These are phyloP conservation scores for Eupithecia insigniata DNA, from an alignment of 2,888 invertebrate species.

Conservation along the genomic window DNA sequence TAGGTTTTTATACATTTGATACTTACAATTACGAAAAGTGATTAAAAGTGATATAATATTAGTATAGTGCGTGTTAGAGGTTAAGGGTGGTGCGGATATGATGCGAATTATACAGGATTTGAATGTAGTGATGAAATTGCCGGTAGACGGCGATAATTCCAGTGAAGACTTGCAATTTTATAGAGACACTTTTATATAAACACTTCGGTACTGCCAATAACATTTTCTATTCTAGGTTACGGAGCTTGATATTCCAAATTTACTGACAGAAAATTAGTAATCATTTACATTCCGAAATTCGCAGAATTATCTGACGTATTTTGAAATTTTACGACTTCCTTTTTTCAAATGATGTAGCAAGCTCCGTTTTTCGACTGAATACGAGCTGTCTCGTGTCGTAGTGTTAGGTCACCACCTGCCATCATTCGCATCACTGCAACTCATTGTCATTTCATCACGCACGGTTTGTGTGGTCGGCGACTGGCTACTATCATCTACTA, in stretches of 20 bases:
- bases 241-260: conserved; percentile 44
- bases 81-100: conserved; percentile 80
- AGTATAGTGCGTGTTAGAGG: conserved; percentile 76
- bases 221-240: conserved; percentile 62
- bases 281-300: neutral
- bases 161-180: conserved; percentile 78
- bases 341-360: conserved; percentile 15
- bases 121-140: conserved; percentile 58
- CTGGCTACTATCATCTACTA: conserved; percentile 53
- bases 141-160: conserved; percentile 76
- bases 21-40: conserved; percentile 83
- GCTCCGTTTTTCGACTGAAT: conserved; percentile 63
- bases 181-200: too few relatives aligned
- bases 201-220: conserved; percentile 79
- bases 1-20: conserved; percentile 83
- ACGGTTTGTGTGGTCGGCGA: conserved; percentile 78
- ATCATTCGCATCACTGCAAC: conserved; percentile 79
- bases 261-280: neutral
- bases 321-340: neutral
- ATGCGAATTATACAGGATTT: conserved; percentile 55
- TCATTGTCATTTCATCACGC: conserved; percentile 75
- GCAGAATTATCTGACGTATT: neutral
- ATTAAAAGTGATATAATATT: conserved; percentile 81
- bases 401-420: conserved; percentile 61
- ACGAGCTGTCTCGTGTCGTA: conserved; percentile 68